A percentile compares a stretch with the other conserved stretches of the same genome.
Evolutionary conservation across 2,113 vertebrate genomes (phyloP).

Genomic region (Oreochromis aureus): DNA sequence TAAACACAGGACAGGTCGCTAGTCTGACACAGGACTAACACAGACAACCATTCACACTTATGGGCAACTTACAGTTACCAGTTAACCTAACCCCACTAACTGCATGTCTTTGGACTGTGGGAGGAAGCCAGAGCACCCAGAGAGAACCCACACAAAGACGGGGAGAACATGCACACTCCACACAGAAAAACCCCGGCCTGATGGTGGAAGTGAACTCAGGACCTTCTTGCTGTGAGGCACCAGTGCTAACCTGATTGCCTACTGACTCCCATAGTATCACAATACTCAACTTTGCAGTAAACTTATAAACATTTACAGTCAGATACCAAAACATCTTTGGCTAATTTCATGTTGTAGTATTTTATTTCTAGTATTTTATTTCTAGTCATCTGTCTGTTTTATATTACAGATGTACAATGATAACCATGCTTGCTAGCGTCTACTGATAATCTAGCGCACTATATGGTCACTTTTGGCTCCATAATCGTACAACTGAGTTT

Average conservation of each 20-base stretch:
- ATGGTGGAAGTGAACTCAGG: not conserved
- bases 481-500: not conserved
- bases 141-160: rapidly evolving
- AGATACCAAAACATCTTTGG: not conserved
- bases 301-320: not conserved
- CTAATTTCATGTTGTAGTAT: not conserved
- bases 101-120: not conserved
- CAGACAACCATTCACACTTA: not conserved
- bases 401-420: not conserved
- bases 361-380: not conserved
- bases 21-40: not conserved
- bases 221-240: rapidly evolving
- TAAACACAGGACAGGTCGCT: not conserved
- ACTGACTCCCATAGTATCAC: not conserved
- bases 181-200: rapidly evolving
- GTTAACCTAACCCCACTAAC: not conserved
- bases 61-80: not conserved
- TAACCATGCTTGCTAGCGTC: not conserved
- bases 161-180: not conserved
- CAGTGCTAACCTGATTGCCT: not conserved
- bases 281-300: not conserved
- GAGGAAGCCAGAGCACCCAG: not conserved
- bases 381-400: not conserved
- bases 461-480: not conserved
- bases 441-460: not conserved